phyloP scores from a whole-genome alignment of 23 tunicate genomes.

The Halocynthia roretzi region DNA sequence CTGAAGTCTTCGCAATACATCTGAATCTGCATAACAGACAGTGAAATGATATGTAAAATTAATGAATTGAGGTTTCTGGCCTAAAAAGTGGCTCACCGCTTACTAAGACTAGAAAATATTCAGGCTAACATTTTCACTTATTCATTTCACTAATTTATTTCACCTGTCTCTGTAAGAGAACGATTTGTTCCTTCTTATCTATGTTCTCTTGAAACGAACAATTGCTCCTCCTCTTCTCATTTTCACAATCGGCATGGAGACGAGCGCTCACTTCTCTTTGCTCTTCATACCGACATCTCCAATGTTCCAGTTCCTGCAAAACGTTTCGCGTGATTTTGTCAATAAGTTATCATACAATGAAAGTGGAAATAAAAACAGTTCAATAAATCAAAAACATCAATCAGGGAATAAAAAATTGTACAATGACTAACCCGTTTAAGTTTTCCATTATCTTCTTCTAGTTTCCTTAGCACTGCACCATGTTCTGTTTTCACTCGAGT shows the following conservation, averaged over 20 bases:
- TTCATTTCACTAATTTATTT: constrained; percentile 8
- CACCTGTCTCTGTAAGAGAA: constrained; percentile 39
- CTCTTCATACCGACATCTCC: constrained; percentile 45
- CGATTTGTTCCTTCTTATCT: constrained; percentile 57
- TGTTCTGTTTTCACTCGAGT: not conserved
- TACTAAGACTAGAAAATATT: too few relatives aligned
- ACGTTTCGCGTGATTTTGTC: too few relatives aligned
- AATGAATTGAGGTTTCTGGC: too few relatives aligned
- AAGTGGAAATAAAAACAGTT: too few relatives aligned
- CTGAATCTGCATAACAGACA: constrained; percentile 7
- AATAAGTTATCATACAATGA: too few relatives aligned
- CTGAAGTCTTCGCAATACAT: constrained; percentile 51
- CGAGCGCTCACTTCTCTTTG: constrained; percentile 34
- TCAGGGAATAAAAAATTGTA: too few relatives aligned
- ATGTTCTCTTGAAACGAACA: constrained; percentile 20
- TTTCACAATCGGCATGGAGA: constrained; percentile 39
- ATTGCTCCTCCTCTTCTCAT: constrained; percentile 35
- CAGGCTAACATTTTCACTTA: too few relatives aligned
- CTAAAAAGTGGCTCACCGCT: too few relatives aligned
- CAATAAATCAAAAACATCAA: too few relatives aligned
- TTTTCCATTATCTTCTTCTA: constrained; percentile 2
- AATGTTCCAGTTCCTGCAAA: constrained; percentile 29
- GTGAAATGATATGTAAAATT: too few relatives aligned
- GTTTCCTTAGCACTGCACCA: not conserved
- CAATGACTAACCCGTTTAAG: not conserved